phyloP scores from a whole-genome alignment of 2,797 vertebrate species.

The Sebastes nivosus region DNA sequence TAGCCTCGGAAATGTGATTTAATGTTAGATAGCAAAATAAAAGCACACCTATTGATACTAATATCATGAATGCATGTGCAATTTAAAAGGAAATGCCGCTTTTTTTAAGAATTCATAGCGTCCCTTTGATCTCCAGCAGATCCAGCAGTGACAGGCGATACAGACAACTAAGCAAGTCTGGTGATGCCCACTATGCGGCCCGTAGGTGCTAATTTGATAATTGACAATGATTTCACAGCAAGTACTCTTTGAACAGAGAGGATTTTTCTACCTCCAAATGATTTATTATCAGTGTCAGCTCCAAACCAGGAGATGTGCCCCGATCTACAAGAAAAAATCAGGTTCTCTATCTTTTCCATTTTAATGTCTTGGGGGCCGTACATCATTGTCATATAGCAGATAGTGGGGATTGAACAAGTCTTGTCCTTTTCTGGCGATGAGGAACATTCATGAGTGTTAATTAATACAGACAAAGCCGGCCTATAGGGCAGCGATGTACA shows the following conservation, averaged over 20 bases:
- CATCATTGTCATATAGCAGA: slow-evolving; percentile 65
- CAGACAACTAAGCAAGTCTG: slow-evolving; percentile 36
- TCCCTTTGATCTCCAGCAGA: slow-evolving; percentile 52
- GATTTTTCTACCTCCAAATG: slow-evolving; percentile 25
- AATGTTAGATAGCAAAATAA: not conserved
- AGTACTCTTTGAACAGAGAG: slow-evolving; percentile 33
- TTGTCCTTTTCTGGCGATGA: slow-evolving; percentile 42
- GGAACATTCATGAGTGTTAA: slow-evolving; percentile 59
- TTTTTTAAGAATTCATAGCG: slow-evolving; percentile 59
- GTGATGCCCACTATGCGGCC: slow-evolving; percentile 10
- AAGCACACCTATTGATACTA: slow-evolving; percentile 8
- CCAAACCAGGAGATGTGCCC: slow-evolving; percentile 38
- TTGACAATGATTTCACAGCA: slow-evolving; percentile 24
- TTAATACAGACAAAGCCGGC: slow-evolving; percentile 59
- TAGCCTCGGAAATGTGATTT: slow-evolving; percentile 19
- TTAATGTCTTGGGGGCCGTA: slow-evolving; percentile 55
- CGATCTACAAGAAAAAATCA: slow-evolving; percentile 30
- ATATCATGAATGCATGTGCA: slow-evolving; percentile 35
- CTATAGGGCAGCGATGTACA: slow-evolving; percentile 38
- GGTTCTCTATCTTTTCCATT: slow-evolving; percentile 48
- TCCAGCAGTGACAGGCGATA: slow-evolving; percentile 5
- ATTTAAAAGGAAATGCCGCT: slow-evolving; percentile 50
- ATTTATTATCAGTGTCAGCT: slow-evolving; percentile 49
- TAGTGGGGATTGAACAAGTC: slow-evolving; percentile 40
- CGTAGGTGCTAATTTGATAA: slow-evolving; percentile 39